A percentile compares a stretch with the other conserved stretches of the same genome.
phyloP scores from a whole-genome alignment of 2,797 vertebrate genomes.

The Manis javanica region DNA sequence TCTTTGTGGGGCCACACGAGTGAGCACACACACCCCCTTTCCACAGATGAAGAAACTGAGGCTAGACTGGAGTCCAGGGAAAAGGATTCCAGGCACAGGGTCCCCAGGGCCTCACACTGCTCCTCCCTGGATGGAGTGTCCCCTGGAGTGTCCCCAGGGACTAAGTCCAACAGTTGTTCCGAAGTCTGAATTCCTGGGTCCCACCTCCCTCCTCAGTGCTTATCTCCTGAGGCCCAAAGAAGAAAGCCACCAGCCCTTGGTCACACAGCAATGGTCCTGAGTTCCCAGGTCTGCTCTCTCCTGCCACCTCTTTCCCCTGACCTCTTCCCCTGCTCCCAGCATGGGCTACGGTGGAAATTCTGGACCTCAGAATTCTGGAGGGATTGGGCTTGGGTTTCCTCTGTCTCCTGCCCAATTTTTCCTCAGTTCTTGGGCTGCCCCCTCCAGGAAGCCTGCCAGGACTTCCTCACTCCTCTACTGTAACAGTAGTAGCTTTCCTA shows the following conservation, averaged over 20 bases:
- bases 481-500: neutral
- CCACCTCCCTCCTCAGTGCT: neutral
- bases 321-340: neutral
- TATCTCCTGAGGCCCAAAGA: neutral
- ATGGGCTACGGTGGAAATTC: too few species aligned
- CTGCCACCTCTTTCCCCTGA: too few species aligned
- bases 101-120: neutral
- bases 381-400: neutral
- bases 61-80: neutral
- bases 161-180: slow-evolving; percentile 11
- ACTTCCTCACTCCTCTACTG: neutral
- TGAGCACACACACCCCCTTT: neutral
- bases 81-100: neutral
- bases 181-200: slow-evolving; percentile 45
- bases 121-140: slow-evolving; percentile 48
- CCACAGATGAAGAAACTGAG: neutral
- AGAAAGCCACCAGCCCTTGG: neutral
- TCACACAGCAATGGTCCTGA: neutral
- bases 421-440: neutral
- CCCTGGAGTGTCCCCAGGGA: slow-evolving; percentile 34
- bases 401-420: neutral
- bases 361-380: neutral
- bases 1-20: too few species aligned
- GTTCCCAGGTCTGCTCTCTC: neutral
- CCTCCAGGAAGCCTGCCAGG: neutral